A percentile compares a stretch with the other conserved stretches of the same genome.
Conservation (phyloP, 1,140 invertebrate genomes). For the Drosophila insularis region DNA sequence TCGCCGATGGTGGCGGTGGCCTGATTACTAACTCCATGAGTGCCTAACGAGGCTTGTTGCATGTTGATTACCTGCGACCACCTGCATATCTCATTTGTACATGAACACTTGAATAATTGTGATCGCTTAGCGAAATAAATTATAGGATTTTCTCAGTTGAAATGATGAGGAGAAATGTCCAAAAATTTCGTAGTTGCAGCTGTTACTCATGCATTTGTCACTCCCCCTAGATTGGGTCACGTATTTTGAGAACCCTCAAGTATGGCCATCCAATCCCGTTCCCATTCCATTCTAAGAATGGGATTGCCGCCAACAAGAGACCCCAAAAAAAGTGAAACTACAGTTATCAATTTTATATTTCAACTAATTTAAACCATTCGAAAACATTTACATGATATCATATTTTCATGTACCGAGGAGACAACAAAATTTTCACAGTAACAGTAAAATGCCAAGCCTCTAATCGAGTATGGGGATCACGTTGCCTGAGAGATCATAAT, state of each 20-base stretch:
- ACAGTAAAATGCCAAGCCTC: conserved; percentile 61
- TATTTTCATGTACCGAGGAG: conserved; percentile 38
- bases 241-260: conserved; percentile 12
- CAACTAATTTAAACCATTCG: conserved; percentile 18
- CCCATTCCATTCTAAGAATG: conserved; percentile 58
- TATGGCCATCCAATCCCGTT: conserved; percentile 38
- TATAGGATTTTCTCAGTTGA: not conserved
- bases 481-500: conserved; percentile 63
- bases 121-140: conserved; percentile 39
- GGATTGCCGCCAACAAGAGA: conserved; percentile 28
- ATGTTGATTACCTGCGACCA: conserved; percentile 70
- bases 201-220: not conserved
- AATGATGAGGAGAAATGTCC: no score
- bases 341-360: conserved; percentile 53
- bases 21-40: conserved; percentile 67
- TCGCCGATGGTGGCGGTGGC: conserved; percentile 38
- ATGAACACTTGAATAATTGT: conserved; percentile 43
- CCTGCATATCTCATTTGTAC: conserved; percentile 67
- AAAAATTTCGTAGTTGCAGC: not conserved
- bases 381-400: conserved; percentile 64
- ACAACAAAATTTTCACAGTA: conserved; percentile 34
- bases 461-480: conserved; percentile 50
- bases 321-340: conserved; percentile 69
- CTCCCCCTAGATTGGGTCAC: conserved; percentile 31
- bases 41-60: conserved; percentile 55